phyloP scores from a whole-genome alignment of 2,888 invertebrate genomes.

The Limenitis arthemis region DNA sequence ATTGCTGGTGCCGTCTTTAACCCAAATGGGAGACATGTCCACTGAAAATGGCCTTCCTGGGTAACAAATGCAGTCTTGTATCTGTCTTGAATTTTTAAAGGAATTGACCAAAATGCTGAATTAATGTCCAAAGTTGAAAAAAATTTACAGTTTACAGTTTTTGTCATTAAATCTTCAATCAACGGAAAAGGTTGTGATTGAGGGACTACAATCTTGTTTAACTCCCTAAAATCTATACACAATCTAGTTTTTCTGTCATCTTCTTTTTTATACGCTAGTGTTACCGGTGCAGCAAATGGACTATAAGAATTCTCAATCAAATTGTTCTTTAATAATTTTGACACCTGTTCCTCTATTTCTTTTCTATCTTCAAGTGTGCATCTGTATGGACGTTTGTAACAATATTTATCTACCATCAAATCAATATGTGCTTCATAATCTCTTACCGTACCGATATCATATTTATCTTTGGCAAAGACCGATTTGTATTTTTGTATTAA shows the following conservation, averaged over 20 bases:
- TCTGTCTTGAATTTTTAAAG: too few species aligned
- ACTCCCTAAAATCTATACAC: too few species aligned
- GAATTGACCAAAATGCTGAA: too few species aligned
- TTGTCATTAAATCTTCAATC: too few species aligned
- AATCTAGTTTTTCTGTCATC: constrained; percentile 26
- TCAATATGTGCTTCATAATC: constrained; percentile 16
- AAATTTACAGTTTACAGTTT: too few species aligned
- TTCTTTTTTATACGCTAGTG: constrained; percentile 25
- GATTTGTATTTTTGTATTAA: background rate
- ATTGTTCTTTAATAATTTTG: constrained; percentile 13
- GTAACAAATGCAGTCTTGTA: too few species aligned
- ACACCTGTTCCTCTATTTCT: constrained; percentile 12
- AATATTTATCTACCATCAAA: constrained; percentile 13
- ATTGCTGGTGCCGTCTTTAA: too few species aligned
- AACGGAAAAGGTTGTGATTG: too few species aligned
- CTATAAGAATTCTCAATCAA: constrained; percentile 22
- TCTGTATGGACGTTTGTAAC: constrained; percentile 18
- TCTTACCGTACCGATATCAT: background rate
- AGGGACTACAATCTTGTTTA: too few species aligned
- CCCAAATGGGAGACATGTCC: too few species aligned
- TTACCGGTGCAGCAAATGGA: constrained; percentile 19
- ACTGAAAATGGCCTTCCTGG: too few species aligned
- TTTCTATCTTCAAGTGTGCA: constrained; percentile 15
- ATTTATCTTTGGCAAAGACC: constrained; percentile 2
- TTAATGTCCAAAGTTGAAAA: too few species aligned